Percentiles rank a stretch among this genome's conserved stretches.
These are phyloP conservation scores for Formica exsecta DNA, from an alignment of 1,140 invertebrate species.

Conservation along the genomic window DNA sequence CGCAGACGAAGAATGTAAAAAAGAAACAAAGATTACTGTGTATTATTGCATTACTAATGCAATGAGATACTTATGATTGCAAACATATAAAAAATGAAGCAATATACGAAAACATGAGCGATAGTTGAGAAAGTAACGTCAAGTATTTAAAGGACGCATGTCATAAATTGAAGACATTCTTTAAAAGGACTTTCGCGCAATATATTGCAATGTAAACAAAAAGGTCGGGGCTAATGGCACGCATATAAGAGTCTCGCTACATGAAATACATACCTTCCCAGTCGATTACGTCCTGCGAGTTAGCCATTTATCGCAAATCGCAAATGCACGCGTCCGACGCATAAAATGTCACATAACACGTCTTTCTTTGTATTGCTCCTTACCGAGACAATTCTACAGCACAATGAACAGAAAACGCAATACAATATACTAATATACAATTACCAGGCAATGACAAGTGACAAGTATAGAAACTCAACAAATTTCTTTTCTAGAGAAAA, in stretches of 20 bases:
- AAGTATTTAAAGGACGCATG: not conserved
- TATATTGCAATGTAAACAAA: too few relatives aligned
- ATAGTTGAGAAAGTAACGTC: not conserved
- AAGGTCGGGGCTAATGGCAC: not conserved
- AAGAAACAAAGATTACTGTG: too few relatives aligned
- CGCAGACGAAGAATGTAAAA: too few relatives aligned
- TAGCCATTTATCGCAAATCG: slow-evolving; percentile 71
- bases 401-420: not conserved
- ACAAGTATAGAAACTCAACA: not conserved
- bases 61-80: too few relatives aligned
- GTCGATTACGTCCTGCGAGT: slow-evolving; percentile 65
- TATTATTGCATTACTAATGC: too few relatives aligned
- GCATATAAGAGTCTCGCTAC: not conserved
- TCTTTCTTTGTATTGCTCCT: not conserved
- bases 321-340: slow-evolving; percentile 12
- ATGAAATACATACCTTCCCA: slow-evolving; percentile 71
- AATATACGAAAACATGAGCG: not conserved
- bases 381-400: not conserved
- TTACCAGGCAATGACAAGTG: too few relatives aligned
- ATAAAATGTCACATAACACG: slow-evolving; percentile 65
- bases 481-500: not conserved
- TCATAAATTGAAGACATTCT: not conserved
- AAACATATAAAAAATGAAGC: not conserved
- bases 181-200: not conserved
- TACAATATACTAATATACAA: not conserved